Conservation (phyloP, 2,113 vertebrate species). For the Sialia sialis region DNA sequence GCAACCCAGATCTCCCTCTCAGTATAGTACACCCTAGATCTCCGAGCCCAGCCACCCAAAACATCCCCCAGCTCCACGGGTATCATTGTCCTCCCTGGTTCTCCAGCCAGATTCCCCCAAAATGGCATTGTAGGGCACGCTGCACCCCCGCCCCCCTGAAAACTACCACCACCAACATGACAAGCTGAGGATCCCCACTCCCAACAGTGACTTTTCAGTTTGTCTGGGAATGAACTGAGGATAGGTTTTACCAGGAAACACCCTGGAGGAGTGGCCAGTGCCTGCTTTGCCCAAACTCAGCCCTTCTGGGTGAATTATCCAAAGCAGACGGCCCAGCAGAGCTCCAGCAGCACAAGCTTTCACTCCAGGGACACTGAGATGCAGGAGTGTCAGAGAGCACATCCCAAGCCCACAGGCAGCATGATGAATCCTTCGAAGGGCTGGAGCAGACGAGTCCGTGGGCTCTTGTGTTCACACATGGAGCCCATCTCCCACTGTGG, state of each 20-base stretch:
- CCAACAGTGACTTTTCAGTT: fast-evolving
- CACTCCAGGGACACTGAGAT: background rate
- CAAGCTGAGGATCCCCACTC: background rate
- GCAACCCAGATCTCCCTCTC: fast-evolving
- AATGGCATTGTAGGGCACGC: fast-evolving
- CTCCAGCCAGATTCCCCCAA: background rate
- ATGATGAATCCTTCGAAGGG: background rate
- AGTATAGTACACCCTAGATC: fast-evolving
- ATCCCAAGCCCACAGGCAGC: background rate
- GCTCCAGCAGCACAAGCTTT: background rate
- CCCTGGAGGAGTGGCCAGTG: fast-evolving
- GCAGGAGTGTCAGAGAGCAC: background rate
- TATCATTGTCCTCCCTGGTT: fast-evolving
- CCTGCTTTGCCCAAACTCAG: background rate
- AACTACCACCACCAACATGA: fast-evolving
- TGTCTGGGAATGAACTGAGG: fast-evolving
- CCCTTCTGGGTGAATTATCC: background rate
- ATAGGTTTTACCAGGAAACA: fast-evolving
- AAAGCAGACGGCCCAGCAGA: fast-evolving
- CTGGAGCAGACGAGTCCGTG: background rate
- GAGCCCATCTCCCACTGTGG: background rate
- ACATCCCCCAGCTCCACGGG: fast-evolving
- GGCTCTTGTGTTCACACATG: background rate
- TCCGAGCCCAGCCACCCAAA: background rate
- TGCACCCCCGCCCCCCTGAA: fast-evolving